Conservation (phyloP, 2,888 invertebrate genomes). For the Schizaphis graminum region DNA sequence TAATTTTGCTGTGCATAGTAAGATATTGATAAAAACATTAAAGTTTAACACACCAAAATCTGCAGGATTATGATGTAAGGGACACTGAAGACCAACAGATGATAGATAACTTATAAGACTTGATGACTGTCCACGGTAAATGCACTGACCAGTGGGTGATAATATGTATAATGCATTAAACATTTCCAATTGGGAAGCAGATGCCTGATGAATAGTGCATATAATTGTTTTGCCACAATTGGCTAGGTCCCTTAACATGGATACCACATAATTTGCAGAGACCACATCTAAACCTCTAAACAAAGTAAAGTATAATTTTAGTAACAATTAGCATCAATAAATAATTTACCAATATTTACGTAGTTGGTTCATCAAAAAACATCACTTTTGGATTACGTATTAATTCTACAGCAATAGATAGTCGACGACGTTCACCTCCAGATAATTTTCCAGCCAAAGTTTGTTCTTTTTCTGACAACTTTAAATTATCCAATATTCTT, state of each 20-base stretch:
- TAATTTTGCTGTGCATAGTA: not conserved
- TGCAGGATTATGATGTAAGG: constrained; percentile 91
- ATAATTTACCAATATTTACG: constrained; percentile 34
- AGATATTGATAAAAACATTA: not conserved
- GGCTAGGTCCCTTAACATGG: constrained; percentile 84
- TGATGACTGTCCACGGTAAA: constrained; percentile 83
- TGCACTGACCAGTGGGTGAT: constrained; percentile 80
- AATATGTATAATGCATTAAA: constrained; percentile 90
- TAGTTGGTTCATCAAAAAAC: constrained; percentile 63
- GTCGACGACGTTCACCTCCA: constrained; percentile 55
- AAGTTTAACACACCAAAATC: constrained; percentile 79
- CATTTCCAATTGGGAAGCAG: constrained; percentile 86
- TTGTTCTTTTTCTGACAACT: constrained; percentile 47
- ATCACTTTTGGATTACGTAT: constrained; percentile 63
- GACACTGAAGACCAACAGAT: constrained; percentile 77
- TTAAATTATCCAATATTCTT: constrained; percentile 58
- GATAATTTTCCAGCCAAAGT: constrained; percentile 38
- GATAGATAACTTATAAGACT: constrained; percentile 84
- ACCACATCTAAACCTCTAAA: constrained; percentile 85
- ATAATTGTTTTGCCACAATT: constrained; percentile 88
- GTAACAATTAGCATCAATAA: not conserved
- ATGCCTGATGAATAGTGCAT: constrained; percentile 93
- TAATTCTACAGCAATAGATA: constrained; percentile 56
- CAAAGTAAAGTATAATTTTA: constrained; percentile 67
- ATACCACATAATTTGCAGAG: constrained; percentile 85